Evolutionary conservation across 1,140 invertebrate species (phyloP).

Genomic region (Thalassaphorura encarpata): DNA sequence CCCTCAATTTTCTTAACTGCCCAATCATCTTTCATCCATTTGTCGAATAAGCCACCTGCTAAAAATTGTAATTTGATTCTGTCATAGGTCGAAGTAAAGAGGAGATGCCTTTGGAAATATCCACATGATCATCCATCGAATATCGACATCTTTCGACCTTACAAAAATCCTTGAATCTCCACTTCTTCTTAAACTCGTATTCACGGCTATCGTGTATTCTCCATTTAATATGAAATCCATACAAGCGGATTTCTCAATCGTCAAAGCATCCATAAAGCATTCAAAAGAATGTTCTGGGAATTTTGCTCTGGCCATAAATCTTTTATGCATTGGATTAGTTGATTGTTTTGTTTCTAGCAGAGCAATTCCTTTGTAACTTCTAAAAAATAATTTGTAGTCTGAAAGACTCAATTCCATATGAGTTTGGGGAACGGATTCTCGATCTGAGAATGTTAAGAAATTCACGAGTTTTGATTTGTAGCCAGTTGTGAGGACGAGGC

Average conservation of each 20-base stretch:
- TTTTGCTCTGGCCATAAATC: background rate
- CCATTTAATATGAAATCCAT: background rate
- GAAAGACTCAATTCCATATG: background rate
- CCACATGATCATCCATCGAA: background rate
- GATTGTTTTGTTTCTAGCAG: background rate
- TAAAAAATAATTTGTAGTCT: background rate
- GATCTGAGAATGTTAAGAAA: background rate
- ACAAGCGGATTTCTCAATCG: background rate
- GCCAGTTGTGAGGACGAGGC: background rate
- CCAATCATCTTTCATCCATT: background rate
- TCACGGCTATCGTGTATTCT: background rate
- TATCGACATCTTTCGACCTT: background rate
- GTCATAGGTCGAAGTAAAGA: background rate
- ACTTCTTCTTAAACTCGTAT: background rate
- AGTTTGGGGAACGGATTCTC: background rate
- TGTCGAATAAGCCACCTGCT: background rate
- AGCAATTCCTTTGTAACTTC: background rate
- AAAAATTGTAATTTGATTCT: background rate
- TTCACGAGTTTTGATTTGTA: background rate
- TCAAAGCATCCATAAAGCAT: background rate
- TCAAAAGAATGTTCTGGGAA: background rate
- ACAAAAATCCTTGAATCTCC: background rate
- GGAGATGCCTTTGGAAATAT: background rate
- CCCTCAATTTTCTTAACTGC: background rate
- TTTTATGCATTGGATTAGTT: background rate